phyloP scores from a whole-genome alignment of 2,113 vertebrate genomes.

The Pimephales promelas region DNA sequence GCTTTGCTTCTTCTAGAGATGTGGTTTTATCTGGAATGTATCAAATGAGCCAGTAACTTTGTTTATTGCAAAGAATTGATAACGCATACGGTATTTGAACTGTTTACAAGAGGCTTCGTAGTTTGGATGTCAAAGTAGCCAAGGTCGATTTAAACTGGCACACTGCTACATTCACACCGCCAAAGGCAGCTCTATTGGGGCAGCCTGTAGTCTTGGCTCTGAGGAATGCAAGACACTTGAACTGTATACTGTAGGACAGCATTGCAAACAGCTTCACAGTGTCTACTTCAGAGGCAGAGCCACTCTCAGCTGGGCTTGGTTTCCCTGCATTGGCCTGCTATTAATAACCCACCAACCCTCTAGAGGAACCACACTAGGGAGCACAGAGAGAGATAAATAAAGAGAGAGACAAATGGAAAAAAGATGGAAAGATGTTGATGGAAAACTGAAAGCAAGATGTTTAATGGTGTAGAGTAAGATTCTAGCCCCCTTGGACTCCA shows the following conservation, averaged over 20 bases:
- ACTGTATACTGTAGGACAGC: conserved; percentile 47
- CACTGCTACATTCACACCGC: conserved; percentile 59
- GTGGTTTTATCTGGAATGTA: conserved; percentile 7
- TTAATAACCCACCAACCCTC: conserved; percentile 63
- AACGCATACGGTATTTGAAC: conserved; percentile 14
- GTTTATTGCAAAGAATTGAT: background rate
- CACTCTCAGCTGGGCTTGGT: conserved; percentile 47
- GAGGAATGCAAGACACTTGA: conserved; percentile 59
- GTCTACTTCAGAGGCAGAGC: conserved; percentile 56
- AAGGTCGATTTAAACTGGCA: background rate
- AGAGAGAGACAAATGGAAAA: conserved; percentile 12
- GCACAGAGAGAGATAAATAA: conserved; percentile 44
- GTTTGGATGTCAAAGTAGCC: background rate
- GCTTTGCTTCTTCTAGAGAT: conserved; percentile 23
- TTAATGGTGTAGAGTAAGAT: background rate
- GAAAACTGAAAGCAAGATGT: conserved; percentile 33
- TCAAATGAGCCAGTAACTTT: conserved; percentile 20
- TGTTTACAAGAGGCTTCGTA: no score
- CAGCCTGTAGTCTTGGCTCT: conserved; percentile 59
- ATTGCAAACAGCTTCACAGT: conserved; percentile 61
- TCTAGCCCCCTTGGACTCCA: background rate
- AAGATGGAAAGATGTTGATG: conserved; percentile 40
- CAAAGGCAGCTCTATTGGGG: conserved; percentile 63
- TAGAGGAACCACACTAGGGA: conserved; percentile 55
- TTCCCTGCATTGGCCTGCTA: conserved; percentile 57